Evolutionary conservation across 1,140 invertebrate genomes (phyloP), one percentile per base, ranked within the genome.

Genomic region (Akabosia matsudoensis): DNA sequence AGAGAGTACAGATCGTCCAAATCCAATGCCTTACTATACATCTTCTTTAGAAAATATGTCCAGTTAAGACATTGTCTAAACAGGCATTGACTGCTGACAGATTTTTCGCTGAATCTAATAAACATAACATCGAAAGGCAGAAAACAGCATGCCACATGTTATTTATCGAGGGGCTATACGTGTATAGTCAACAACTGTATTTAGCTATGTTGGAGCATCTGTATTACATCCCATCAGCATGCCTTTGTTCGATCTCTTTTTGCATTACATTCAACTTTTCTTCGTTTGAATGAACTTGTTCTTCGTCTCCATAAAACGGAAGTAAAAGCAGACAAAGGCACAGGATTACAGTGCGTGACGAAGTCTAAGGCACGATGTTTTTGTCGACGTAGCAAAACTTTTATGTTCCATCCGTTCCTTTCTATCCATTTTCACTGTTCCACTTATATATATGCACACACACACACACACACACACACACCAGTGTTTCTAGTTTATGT

Each of bases 351-450:
- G 24, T 67, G 61, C 61, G 61, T 67, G 61, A 67, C 61, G 61
- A 31, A 67, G 61, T 67, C 61, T 28, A 30, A 67, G 61, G 31
- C 24, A 67, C 31, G 61, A 67, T 67, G 61, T 67, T 67, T 67
- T 67, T 67, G 61, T 67, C 61, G 61, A 67, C 28, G 61, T 30
- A 67, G 61, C 61, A 31, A 28, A 67, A 67, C 61, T 30, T 67
- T 67, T n/a, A 67, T 67, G 61, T 31, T 67, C 28, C 61, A 7
- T 31, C 30, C n/a, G n/a, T n/a, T n/a, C n/a, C n/a, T 67, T 30
- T 31, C 14, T 24, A 14, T 61, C 54, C 24, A 7, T 61, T 61
- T 61, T n/a, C n/a, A n/a, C 54, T n/a, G 13, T 22, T 14, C 54
- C 54, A 4, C 54, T 13, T 61, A 4, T 61, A 13, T 61, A n/a